Evolutionary conservation across 2,888 invertebrate species (phyloP).

Genomic region (Melitaea athalia): DNA sequence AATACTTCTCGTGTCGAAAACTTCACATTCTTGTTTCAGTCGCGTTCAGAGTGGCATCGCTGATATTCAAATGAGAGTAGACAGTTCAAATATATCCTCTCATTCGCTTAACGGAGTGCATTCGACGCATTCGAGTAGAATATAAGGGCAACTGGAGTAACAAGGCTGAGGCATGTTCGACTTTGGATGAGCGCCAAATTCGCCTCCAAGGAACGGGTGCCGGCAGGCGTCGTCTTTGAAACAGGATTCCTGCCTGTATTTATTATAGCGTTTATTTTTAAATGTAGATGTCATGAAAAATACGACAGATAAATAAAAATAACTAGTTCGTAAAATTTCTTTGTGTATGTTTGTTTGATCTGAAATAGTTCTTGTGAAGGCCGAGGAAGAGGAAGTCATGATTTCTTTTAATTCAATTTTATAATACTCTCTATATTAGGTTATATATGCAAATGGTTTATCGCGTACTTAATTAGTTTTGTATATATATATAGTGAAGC

Average conservation of each 20-base stretch:
- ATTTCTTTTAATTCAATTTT: no score
- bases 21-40: constrained; percentile 18
- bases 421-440: no score
- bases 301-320: background rate
- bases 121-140: constrained; percentile 38
- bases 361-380: background rate
- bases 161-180: constrained; percentile 35
- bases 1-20: constrained; percentile 8
- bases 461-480: no score
- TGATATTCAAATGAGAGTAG: constrained; percentile 24
- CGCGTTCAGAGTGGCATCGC: constrained; percentile 1
- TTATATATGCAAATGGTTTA: no score
- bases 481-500: no score
- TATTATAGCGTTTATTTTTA: constrained; percentile 4
- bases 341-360: background rate
- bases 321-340: no score
- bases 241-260: constrained; percentile 21
- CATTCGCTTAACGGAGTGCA: constrained; percentile 33
- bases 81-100: constrained; percentile 34
- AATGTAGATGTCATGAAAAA: background rate
- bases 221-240: constrained; percentile 18
- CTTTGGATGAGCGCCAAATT: constrained; percentile 37
- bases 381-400: no score
- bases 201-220: constrained; percentile 10
- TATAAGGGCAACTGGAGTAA: constrained; percentile 35